These are phyloP conservation scores for Melieria picta DNA, from an alignment of 2,888 invertebrate species.

Conservation along the genomic window DNA sequence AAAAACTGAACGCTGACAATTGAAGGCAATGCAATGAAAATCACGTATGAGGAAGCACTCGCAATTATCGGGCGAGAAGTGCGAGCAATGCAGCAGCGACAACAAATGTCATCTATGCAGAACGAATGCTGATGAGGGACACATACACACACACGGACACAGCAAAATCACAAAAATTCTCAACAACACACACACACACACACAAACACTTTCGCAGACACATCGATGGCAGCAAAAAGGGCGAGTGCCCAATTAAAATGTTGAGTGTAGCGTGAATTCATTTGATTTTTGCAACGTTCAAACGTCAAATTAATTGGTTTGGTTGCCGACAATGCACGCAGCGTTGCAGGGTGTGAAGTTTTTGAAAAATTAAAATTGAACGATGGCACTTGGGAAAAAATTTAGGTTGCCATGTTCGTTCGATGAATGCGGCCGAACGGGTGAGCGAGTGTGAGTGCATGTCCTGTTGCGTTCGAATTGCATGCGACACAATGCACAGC, in stretches of 20 bases:
- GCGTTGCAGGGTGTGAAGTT: no score
- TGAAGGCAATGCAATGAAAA: no score
- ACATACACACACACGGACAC: background rate
- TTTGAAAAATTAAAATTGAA: no score
- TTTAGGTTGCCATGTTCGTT: no score
- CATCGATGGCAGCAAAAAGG: background rate
- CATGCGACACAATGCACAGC: no score
- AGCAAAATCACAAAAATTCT: background rate
- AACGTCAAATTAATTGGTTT: slow-evolving; percentile 55
- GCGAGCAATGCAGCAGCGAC: background rate
- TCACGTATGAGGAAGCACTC: no score
- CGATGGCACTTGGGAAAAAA: no score
- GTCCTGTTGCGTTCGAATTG: no score
- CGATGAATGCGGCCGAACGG: no score
- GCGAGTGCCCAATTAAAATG: slow-evolving; percentile 52
- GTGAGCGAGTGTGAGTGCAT: no score
- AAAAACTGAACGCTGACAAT: no score
- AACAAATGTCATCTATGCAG: background rate
- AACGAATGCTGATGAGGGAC: background rate
- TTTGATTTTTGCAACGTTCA: slow-evolving; percentile 53
- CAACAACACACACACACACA: background rate
- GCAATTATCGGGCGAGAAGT: no score
- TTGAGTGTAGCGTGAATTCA: slow-evolving; percentile 51
- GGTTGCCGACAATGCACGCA: background rate
- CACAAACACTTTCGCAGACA: background rate